These are phyloP conservation scores for Melipona bicolor DNA, from an alignment of 2,888 invertebrate genomes.

Conservation along the genomic window DNA sequence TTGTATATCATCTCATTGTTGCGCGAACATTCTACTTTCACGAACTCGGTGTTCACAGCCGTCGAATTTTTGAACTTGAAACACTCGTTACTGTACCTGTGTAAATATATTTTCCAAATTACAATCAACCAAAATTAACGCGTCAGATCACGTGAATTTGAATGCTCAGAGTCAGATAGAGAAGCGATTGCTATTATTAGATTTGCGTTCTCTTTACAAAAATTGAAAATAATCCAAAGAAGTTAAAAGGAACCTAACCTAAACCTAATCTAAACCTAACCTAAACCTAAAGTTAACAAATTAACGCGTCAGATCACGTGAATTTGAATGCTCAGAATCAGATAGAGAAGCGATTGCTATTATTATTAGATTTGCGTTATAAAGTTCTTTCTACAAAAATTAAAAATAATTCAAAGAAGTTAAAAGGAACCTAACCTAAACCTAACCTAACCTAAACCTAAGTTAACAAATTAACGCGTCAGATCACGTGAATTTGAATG, in stretches of 20 bases:
- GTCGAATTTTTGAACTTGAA: slow-evolving; percentile 84
- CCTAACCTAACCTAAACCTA: no score
- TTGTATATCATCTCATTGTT: slow-evolving; percentile 85
- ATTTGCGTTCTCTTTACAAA: not conserved
- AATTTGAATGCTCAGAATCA: not conserved
- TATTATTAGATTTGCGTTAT: no score
- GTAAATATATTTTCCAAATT: not conserved
- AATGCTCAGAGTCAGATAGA: not conserved
- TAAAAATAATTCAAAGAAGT: rapidly evolving
- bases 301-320: no score
- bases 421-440: slow-evolving; percentile 19
- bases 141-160: not conserved
- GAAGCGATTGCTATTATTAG: no score
- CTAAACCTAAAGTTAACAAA: no score
- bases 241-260: not conserved
- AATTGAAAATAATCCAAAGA: not conserved
- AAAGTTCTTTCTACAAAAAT: not conserved
- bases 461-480: no score
- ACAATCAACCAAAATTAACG: no score
- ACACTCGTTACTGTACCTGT: slow-evolving; percentile 85
- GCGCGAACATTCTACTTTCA: slow-evolving; percentile 87
- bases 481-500: not conserved
- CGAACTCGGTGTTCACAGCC: slow-evolving; percentile 87
- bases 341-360: no score
- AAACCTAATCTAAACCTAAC: no score